Percentiles rank a stretch among this genome's conserved stretches.
These are phyloP conservation scores for Gymnodraco acuticeps DNA, from an alignment of 2,797 vertebrate genomes.

Conservation along the genomic window DNA sequence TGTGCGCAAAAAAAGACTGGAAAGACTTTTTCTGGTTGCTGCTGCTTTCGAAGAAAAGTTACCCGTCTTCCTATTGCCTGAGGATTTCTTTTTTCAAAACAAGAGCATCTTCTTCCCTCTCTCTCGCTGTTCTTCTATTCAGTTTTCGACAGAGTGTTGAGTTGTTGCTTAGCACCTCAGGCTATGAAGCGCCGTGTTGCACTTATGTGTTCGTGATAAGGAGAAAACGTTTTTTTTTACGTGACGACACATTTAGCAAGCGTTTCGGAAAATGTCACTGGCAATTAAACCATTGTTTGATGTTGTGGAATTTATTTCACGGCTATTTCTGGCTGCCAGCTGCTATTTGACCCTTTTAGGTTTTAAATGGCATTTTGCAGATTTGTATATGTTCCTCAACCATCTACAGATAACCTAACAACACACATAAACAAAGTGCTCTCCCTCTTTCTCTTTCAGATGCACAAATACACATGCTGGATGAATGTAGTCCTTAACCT, in stretches of 20 bases:
- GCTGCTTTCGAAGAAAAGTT: constrained; percentile 69
- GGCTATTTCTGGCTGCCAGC: constrained; percentile 28
- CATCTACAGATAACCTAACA: constrained; percentile 15
- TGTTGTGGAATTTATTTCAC: constrained; percentile 13
- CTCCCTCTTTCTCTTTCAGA: neutral
- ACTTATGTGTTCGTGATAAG: constrained; percentile 26
- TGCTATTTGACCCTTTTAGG: constrained; percentile 12
- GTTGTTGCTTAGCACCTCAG: constrained; percentile 56
- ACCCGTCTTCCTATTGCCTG: constrained; percentile 50
- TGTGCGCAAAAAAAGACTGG: neutral
- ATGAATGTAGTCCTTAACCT: constrained; percentile 80
- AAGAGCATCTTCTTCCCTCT: constrained; percentile 46
- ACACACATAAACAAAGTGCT: constrained; percentile 1
- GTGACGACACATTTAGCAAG: neutral
- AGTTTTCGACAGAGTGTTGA: constrained; percentile 47
- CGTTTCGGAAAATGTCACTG: constrained; percentile 27
- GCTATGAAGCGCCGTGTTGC: constrained; percentile 39
- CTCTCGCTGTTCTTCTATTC: constrained; percentile 43
- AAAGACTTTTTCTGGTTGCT: constrained; percentile 5
- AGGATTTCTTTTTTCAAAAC: constrained; percentile 47
- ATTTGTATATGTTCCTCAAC: constrained; percentile 6
- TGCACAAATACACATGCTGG: constrained; percentile 54
- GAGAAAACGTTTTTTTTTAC: constrained; percentile 25
- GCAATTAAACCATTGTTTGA: constrained; percentile 26
- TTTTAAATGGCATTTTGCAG: constrained; percentile 1